Percentiles rank a stretch among this genome's conserved stretches.
Conservation (phyloP, 1,140 invertebrate species). For the Camponotus vicinus region DNA sequence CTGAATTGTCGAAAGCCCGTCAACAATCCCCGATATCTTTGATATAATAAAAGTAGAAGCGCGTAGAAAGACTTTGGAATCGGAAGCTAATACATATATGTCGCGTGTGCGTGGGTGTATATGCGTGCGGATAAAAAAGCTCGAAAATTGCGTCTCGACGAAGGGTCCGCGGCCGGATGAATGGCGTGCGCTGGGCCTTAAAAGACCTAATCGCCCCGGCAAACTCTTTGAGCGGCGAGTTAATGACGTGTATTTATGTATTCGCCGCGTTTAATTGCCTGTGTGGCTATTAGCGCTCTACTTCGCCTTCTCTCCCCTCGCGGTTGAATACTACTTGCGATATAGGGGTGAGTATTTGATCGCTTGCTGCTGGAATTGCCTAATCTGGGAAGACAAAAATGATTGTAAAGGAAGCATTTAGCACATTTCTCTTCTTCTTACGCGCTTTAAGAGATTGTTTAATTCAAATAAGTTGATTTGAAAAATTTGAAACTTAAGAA, state of each 20-base stretch:
- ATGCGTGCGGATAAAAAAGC: not conserved
- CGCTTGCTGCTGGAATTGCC: not conserved
- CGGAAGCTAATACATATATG: constrained; percentile 21
- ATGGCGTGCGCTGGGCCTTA: constrained; percentile 27
- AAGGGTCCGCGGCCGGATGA: constrained; percentile 28
- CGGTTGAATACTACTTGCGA: constrained; percentile 3
- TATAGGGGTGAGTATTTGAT: constrained; percentile 8
- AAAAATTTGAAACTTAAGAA: not conserved
- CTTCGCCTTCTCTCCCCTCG: not conserved
- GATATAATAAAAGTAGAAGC: not conserved
- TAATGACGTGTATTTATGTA: constrained; percentile 82
- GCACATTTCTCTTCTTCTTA: not conserved
- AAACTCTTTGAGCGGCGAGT: constrained; percentile 78
- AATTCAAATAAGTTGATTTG: not conserved
- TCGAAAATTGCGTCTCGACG: constrained; percentile 35
- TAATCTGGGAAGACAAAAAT: not conserved
- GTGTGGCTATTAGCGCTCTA: constrained; percentile 74
- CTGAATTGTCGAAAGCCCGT: not conserved
- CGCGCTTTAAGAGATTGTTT: not conserved
- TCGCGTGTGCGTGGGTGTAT: not conserved
- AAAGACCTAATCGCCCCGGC: constrained; percentile 73
- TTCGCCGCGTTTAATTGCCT: constrained; percentile 80
- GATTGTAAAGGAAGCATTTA: not conserved
- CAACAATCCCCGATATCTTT: not conserved
- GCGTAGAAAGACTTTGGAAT: not conserved